These are phyloP conservation scores for Ormia ochracea DNA, from an alignment of 2,888 invertebrate genomes.

Conservation along the genomic window DNA sequence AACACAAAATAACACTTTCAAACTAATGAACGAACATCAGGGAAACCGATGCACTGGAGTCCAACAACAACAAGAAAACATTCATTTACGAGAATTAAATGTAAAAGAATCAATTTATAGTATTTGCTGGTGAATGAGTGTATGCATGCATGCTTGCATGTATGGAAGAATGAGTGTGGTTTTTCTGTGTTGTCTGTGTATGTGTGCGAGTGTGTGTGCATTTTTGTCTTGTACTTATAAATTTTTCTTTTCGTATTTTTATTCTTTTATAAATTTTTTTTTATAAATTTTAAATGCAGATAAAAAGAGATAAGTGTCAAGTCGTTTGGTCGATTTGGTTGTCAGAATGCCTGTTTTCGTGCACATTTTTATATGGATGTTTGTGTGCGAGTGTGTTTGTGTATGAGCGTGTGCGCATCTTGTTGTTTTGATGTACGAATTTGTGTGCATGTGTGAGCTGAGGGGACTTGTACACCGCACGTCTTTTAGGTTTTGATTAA, in stretches of 20 bases:
- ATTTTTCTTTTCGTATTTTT: too few species aligned
- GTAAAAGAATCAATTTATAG: constrained; percentile 64
- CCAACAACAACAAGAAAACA: constrained; percentile 14
- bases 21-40: constrained; percentile 34
- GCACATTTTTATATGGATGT: constrained; percentile 20
- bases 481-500: constrained; percentile 64
- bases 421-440: background rate
- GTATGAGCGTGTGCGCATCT: background rate
- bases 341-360: constrained; percentile 52
- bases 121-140: constrained; percentile 23
- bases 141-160: background rate
- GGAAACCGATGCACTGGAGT: constrained; percentile 27
- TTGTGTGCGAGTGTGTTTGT: background rate
- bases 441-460: background rate
- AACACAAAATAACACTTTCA: background rate
- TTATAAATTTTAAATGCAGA: constrained; percentile 63
- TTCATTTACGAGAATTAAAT: constrained; percentile 59
- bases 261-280: constrained; percentile 21
- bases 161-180: background rate
- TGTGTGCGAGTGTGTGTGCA: background rate
- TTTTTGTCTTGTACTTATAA: constrained; percentile 30
- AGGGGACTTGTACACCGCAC: constrained; percentile 59
- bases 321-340: constrained; percentile 62
- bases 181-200: background rate
- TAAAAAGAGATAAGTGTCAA: constrained; percentile 67